Evolutionary conservation across 1,140 invertebrate genomes (phyloP).

Genomic region (Ruditapes philippinarum): DNA sequence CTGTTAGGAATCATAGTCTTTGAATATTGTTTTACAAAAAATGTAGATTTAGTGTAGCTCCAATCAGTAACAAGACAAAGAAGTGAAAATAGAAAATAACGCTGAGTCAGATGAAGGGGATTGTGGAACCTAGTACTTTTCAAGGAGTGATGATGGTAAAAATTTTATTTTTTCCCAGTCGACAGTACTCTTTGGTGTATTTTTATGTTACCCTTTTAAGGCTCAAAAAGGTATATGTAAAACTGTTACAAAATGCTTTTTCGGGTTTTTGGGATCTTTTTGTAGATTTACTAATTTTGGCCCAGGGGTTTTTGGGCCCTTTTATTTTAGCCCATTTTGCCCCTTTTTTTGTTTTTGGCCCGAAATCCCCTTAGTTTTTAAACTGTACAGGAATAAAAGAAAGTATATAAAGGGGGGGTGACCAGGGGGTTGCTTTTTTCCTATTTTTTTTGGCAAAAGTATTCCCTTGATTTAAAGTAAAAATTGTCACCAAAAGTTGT

Average conservation of each 20-base stretch:
- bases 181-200: not conserved
- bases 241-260: not conserved
- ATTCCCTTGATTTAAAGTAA: too few relatives aligned
- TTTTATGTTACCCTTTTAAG: not conserved
- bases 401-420: too few relatives aligned
- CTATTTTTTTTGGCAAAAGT: too few relatives aligned
- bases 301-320: too few relatives aligned
- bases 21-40: not conserved
- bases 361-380: too few relatives aligned
- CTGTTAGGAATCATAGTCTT: not conserved
- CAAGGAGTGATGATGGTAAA: conserved; percentile 6
- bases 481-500: too few relatives aligned
- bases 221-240: not conserved
- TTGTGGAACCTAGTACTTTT: not conserved
- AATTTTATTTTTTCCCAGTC: not conserved
- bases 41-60: conserved; percentile 1
- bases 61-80: conserved; percentile 6
- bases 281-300: conserved; percentile 3
- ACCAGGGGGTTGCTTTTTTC: too few relatives aligned
- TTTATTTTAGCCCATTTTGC: too few relatives aligned
- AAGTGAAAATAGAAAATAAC: conserved; percentile 2
- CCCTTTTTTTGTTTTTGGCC: too few relatives aligned
- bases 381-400: too few relatives aligned
- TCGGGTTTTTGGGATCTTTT: not conserved
- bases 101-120: not conserved